These are phyloP conservation scores for Calycopis cecrops DNA, from an alignment of 1,140 invertebrate species.

Conservation along the genomic window DNA sequence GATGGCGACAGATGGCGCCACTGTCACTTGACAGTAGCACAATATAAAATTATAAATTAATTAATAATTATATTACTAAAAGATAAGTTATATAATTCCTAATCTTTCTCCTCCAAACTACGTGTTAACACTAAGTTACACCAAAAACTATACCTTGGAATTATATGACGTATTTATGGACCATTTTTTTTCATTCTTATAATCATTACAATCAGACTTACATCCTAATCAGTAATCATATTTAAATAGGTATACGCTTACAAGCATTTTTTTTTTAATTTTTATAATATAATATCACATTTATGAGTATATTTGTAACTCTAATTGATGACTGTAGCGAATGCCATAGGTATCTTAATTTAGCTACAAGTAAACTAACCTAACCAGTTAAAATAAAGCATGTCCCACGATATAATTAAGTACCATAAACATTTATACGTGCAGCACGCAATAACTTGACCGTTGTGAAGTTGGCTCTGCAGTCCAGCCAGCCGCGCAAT, in stretches of 20 bases:
- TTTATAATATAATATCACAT: conserved; percentile 67
- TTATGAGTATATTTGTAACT: conserved; percentile 62
- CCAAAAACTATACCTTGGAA: not conserved
- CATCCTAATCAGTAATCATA: conserved; percentile 36
- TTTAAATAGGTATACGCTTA: conserved; percentile 52
- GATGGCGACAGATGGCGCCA: no score
- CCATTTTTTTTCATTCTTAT: conserved; percentile 1
- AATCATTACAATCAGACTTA: conserved; percentile 38
- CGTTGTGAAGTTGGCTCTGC: not conserved
- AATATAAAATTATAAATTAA: no score
- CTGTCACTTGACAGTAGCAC: no score
- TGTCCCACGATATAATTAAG: not conserved
- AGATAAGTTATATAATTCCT: no score
- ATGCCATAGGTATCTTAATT: conserved; percentile 51
- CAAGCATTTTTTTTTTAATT: conserved; percentile 59
- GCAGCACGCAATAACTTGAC: not conserved
- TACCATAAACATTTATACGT: conserved; percentile 2
- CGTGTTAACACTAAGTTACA: no score
- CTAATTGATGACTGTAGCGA: conserved; percentile 45
- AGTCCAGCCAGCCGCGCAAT: not conserved
- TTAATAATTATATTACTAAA: no score
- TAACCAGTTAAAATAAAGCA: conserved; percentile 12
- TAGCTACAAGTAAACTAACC: conserved; percentile 21
- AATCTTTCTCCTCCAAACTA: no score
- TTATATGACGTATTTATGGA: conserved; percentile 7